Conservation (phyloP, 2,888 invertebrate genomes). For the Adelognathus sp. region DNA sequence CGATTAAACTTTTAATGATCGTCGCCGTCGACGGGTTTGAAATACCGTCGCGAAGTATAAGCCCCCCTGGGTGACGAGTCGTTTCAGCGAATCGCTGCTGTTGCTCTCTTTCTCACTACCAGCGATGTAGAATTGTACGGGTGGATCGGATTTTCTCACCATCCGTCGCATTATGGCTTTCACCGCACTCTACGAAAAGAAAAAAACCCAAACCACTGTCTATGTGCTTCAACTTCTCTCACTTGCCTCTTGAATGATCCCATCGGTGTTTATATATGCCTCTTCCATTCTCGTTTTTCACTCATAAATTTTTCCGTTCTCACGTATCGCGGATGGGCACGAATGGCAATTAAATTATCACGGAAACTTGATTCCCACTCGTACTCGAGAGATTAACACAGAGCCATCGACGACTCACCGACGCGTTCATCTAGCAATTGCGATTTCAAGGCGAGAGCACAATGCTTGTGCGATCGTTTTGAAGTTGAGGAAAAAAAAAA, state of each 20-base stretch:
- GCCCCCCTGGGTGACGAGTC: slow-evolving; percentile 65
- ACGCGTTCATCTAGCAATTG: background rate
- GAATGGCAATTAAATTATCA: slow-evolving; percentile 57
- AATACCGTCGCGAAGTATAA: slow-evolving; percentile 71
- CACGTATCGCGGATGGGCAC: slow-evolving; percentile 1
- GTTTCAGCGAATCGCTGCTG: slow-evolving; percentile 18
- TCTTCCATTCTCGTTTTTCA: background rate
- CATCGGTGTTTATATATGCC: background rate
- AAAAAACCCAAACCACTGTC: slow-evolving; percentile 4
- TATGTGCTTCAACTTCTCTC: background rate
- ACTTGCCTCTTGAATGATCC: slow-evolving; percentile 8
- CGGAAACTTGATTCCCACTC: slow-evolving; percentile 27
- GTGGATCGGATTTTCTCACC: background rate
- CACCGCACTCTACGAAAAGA: slow-evolving; percentile 20
- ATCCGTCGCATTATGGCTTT: background rate
- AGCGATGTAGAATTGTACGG: slow-evolving; percentile 57
- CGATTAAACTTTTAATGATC: slow-evolving; percentile 79
- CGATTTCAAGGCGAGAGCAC: background rate
- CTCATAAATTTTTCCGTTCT: slow-evolving; percentile 19
- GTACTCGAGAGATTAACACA: slow-evolving; percentile 26
- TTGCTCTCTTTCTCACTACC: slow-evolving; percentile 41
- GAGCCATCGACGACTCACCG: slow-evolving; percentile 16
- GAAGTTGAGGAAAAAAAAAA: background rate
- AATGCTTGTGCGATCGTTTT: background rate
- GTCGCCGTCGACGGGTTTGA: slow-evolving; percentile 73